phyloP scores from a whole-genome alignment of 2,113 vertebrate genomes.

The Cynocephalus volans region DNA sequence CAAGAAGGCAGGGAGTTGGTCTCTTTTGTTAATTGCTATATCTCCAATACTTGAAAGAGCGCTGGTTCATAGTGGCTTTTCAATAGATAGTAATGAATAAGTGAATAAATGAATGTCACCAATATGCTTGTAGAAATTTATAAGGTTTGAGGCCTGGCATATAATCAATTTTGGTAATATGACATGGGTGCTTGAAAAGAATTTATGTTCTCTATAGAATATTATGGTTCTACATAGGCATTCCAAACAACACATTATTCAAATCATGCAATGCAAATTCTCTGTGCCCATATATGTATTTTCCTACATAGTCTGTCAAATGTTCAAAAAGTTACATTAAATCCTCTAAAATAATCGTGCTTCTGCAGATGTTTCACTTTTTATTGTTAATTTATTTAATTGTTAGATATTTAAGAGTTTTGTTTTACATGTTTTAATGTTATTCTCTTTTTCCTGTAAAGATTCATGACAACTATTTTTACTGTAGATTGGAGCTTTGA shows the following conservation, averaged over 20 bases:
- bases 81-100: neutral
- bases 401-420: neutral
- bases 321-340: neutral
- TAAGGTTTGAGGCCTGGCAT: neutral
- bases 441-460: neutral
- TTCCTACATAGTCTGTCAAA: neutral
- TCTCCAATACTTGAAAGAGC: neutral
- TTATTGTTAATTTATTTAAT: neutral
- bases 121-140: neutral
- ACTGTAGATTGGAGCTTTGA: neutral
- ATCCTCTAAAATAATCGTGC: neutral
- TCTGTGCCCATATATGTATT: neutral
- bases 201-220: neutral
- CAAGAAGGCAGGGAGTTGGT: neutral
- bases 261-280: neutral
- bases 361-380: neutral
- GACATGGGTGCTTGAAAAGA: neutral
- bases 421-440: neutral
- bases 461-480: neutral
- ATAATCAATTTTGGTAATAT: constrained; percentile 35
- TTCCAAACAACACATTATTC: neutral
- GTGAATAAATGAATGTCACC: neutral
- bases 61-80: neutral
- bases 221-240: neutral
- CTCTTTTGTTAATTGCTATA: neutral